A percentile compares a stretch with the other conserved stretches of the same genome.
phyloP scores from a whole-genome alignment of 2,797 vertebrate species.

The Hydrolagus colliei region DNA sequence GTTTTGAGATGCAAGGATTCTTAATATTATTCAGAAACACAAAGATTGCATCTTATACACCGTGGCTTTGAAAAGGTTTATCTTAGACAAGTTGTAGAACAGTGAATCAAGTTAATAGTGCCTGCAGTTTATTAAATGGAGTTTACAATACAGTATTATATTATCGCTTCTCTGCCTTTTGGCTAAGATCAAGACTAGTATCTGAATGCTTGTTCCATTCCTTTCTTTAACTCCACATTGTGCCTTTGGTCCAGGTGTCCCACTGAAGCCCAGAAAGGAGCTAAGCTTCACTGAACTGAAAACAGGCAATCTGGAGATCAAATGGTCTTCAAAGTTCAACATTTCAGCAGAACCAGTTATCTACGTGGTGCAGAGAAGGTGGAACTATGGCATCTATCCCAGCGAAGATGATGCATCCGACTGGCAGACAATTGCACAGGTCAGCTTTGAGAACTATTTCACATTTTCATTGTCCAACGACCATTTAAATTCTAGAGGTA shows the following conservation, averaged over 20 bases:
- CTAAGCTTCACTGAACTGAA: constrained; percentile 74
- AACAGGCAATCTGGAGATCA: constrained; percentile 76
- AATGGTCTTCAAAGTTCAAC: constrained; percentile 93
- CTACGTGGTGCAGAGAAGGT: constrained; percentile 83
- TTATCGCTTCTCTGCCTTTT: too few relatives aligned
- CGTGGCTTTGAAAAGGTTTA: too few relatives aligned
- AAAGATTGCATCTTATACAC: too few relatives aligned
- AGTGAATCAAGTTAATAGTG: too few relatives aligned
- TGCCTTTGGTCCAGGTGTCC: constrained; percentile 65
- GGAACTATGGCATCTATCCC: constrained; percentile 91
- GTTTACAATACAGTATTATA: too few relatives aligned
- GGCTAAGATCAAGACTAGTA: too few relatives aligned
- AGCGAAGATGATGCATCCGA: constrained; percentile 81
- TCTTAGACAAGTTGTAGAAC: too few relatives aligned
- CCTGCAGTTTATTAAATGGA: too few relatives aligned
- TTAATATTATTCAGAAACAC: too few relatives aligned
- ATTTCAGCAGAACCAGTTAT: constrained; percentile 89
- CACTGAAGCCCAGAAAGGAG: constrained; percentile 90
- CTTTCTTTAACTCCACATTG: background rate
- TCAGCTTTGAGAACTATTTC: constrained; percentile 42
- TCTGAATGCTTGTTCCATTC: too few relatives aligned
- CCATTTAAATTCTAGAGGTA: background rate
- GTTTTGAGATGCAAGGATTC: too few relatives aligned
- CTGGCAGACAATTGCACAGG: constrained; percentile 86
- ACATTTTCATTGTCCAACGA: background rate